These are phyloP conservation scores for Climacteris rufus DNA, from an alignment of 2,113 vertebrate genomes.

Conservation along the genomic window DNA sequence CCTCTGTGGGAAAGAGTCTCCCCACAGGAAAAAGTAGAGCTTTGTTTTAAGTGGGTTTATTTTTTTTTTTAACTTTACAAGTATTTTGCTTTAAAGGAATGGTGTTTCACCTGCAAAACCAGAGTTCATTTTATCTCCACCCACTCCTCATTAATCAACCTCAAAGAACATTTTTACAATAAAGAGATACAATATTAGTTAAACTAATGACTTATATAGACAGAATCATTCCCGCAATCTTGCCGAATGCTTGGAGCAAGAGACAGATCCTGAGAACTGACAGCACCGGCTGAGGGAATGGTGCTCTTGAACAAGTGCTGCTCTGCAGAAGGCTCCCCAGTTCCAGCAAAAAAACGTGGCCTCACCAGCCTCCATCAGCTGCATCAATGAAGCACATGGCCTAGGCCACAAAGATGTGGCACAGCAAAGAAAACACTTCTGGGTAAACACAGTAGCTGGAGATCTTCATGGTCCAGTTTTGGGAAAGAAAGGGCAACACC, in stretches of 20 bases:
- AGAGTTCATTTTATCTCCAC: constrained; percentile 59
- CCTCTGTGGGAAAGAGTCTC: constrained; percentile 27
- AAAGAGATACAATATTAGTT: constrained; percentile 55
- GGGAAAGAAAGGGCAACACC: neutral
- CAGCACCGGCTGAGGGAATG: fast-evolving
- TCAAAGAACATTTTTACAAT: constrained; percentile 49
- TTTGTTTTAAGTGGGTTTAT: constrained; percentile 57
- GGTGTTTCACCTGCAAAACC: constrained; percentile 58
- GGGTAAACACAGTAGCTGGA: neutral
- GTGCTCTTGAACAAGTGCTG: neutral
- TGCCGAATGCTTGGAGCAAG: neutral
- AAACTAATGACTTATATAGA: constrained; percentile 45
- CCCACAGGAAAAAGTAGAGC: constrained; percentile 40
- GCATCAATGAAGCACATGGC: fast-evolving
- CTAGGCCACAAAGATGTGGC: fast-evolving
- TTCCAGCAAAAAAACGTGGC: neutral
- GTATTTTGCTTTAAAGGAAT: constrained; percentile 55
- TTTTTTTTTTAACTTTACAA: neutral
- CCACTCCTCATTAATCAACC: constrained; percentile 49
- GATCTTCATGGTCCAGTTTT: fast-evolving
- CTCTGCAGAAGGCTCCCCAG: fast-evolving
- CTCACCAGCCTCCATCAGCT: neutral
- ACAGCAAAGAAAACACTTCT: neutral
- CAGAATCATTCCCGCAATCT: neutral
- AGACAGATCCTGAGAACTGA: constrained; percentile 19